Evolutionary conservation across 2,113 vertebrate genomes (phyloP).

Genomic region (Boleophthalmus pectinirostris): DNA sequence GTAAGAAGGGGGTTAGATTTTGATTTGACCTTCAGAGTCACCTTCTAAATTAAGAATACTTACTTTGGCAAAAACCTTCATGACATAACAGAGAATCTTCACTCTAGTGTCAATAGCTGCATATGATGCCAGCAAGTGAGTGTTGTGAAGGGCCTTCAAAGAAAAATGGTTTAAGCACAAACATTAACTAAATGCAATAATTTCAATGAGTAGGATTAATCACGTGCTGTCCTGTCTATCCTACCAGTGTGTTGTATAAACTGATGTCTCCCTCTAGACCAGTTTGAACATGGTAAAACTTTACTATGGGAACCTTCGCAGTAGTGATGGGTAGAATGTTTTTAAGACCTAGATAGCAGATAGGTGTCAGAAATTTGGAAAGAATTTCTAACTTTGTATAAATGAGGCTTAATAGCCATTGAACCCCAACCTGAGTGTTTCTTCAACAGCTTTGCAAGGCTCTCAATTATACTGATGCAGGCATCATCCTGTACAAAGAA

Average conservation of each 20-base stretch:
- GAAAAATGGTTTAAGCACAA: conserved; percentile 10
- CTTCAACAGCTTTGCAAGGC: conserved; percentile 85
- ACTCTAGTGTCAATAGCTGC: conserved; percentile 89
- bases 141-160: conserved; percentile 90
- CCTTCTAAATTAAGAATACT: not conserved
- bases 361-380: not conserved
- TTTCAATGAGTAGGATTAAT: not conserved
- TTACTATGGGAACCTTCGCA: conserved; percentile 95
- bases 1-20: conserved; percentile 4
- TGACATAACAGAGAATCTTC: conserved; percentile 90
- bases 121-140: conserved; percentile 86
- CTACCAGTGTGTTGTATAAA: conserved; percentile 93
- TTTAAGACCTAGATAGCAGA: conserved; percentile 77
- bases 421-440: conserved; percentile 85
- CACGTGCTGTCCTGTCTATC: not conserved
- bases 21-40: not conserved
- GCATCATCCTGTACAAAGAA: conserved; percentile 77
- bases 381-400: too few relatives aligned
- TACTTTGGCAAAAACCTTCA: conserved; percentile 96
- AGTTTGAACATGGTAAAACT: conserved; percentile 90
- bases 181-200: not conserved
- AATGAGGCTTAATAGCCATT: not conserved
- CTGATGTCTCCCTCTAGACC: conserved; percentile 95
- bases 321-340: conserved; percentile 95
- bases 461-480: conserved; percentile 89